Evolutionary conservation across 2,888 invertebrate species (phyloP).

Genomic region (Sinohyriopsis cumingii): DNA sequence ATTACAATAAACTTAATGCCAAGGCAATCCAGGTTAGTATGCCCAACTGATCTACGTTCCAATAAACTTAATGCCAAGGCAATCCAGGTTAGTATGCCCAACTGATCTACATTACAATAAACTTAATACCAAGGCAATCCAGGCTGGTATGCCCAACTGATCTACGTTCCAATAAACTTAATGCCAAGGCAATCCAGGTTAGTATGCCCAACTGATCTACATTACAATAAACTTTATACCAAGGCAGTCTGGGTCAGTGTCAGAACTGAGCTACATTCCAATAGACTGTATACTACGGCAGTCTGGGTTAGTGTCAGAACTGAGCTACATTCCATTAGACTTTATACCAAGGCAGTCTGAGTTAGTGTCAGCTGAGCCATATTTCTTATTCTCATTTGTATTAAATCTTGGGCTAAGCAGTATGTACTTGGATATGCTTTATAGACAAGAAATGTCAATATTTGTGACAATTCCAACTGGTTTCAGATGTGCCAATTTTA

Average conservation of each 20-base stretch:
- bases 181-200: slow-evolving; percentile 83
- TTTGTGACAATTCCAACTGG: no score
- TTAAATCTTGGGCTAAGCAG: background rate
- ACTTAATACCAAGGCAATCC: slow-evolving; percentile 82
- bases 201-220: background rate
- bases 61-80: slow-evolving; percentile 82
- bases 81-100: slow-evolving; percentile 75
- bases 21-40: slow-evolving; percentile 80
- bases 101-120: slow-evolving; percentile 74
- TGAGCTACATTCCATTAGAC: slow-evolving; percentile 75
- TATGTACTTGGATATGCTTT: background rate
- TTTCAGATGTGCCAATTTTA: no score
- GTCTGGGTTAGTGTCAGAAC: slow-evolving; percentile 73
- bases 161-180: slow-evolving; percentile 81
- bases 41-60: no score
- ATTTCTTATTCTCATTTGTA: slow-evolving; percentile 71
- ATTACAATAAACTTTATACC: slow-evolving; percentile 80
- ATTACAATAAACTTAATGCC: slow-evolving; percentile 80
- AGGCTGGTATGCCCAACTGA: slow-evolving; percentile 76
- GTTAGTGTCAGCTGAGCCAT: slow-evolving; percentile 61
- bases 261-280: slow-evolving; percentile 72
- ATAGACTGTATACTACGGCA: slow-evolving; percentile 81
- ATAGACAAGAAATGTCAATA: no score
- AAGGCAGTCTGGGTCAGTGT: slow-evolving; percentile 75
- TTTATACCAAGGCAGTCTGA: slow-evolving; percentile 83